Conservation (phyloP, 1,140 invertebrate species). For the Zaprionus davidi region DNA sequence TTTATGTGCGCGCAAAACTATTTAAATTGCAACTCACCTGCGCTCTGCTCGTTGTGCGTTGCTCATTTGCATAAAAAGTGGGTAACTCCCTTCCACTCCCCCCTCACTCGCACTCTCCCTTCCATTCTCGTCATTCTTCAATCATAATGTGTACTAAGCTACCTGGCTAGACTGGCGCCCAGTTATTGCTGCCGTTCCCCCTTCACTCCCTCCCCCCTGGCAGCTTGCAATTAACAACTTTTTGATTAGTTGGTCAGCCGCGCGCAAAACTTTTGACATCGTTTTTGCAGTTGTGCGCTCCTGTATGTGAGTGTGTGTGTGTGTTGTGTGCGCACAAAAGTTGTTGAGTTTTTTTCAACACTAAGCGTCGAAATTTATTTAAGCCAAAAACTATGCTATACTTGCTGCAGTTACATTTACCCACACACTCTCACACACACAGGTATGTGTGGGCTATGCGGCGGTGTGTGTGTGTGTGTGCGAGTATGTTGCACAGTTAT, state of each 20-base stretch:
- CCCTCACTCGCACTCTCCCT: too few species aligned
- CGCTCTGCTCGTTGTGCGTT: conserved; percentile 6
- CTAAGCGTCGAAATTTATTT: conserved; percentile 48
- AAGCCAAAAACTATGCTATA: conserved; percentile 49
- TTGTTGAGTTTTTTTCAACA: conserved; percentile 46
- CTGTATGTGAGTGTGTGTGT: too few species aligned
- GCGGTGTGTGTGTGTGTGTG: conserved; percentile 31
- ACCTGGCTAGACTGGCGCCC: neutral
- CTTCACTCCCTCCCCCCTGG: conserved; percentile 7
- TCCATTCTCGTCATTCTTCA: neutral
- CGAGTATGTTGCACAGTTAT: conserved; percentile 59
- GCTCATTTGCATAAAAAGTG: conserved; percentile 46
- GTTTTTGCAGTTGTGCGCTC: conserved; percentile 49
- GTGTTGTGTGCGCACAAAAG: conserved; percentile 16
- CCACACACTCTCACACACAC: conserved; percentile 1
- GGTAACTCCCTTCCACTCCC: neutral
- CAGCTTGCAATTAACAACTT: conserved; percentile 73
- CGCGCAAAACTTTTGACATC: conserved; percentile 69
- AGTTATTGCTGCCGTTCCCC: conserved; percentile 47
- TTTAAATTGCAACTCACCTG: conserved; percentile 42
- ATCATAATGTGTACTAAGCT: conserved; percentile 8
- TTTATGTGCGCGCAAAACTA: conserved; percentile 48
- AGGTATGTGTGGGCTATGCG: neutral
- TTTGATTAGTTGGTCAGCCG: conserved; percentile 75
- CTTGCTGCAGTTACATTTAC: conserved; percentile 23